Conservation (phyloP, 2,797 vertebrate genomes). For the Siniperca scherzeri region DNA sequence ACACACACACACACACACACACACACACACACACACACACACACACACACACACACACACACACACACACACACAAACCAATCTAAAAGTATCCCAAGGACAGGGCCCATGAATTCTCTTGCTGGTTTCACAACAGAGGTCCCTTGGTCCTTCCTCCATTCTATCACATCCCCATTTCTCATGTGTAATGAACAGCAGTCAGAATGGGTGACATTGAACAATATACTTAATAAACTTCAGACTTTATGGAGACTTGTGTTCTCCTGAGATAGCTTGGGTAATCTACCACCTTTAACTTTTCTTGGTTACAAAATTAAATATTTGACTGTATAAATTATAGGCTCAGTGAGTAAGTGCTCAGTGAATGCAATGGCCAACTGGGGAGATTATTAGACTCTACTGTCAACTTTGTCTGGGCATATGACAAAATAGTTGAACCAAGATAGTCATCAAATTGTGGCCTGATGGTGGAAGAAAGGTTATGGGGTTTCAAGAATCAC, state of each 20-base stretch:
- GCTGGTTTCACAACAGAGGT: slow-evolving; percentile 16
- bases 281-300: background rate
- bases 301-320: background rate
- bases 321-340: background rate
- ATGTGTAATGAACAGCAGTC: slow-evolving; percentile 37
- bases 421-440: background rate
- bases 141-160: background rate
- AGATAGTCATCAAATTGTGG: background rate
- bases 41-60: slow-evolving; percentile 9
- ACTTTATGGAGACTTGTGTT: slow-evolving; percentile 14
- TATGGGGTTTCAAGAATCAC: slow-evolving; percentile 8
- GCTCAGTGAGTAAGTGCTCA: background rate
- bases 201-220: slow-evolving; percentile 57
- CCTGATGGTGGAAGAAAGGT: background rate
- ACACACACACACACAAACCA: background rate
- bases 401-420: background rate
- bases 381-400: background rate
- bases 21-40: background rate
- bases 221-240: slow-evolving; percentile 25
- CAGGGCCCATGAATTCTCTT: slow-evolving; percentile 11
- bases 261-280: background rate
- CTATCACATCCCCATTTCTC: slow-evolving; percentile 45
- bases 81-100: slow-evolving; percentile 46
- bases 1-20: slow-evolving; percentile 7
- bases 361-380: too few relatives aligned